phyloP scores from a whole-genome alignment of 2,888 invertebrate species.

The Calameuta filiformis region DNA sequence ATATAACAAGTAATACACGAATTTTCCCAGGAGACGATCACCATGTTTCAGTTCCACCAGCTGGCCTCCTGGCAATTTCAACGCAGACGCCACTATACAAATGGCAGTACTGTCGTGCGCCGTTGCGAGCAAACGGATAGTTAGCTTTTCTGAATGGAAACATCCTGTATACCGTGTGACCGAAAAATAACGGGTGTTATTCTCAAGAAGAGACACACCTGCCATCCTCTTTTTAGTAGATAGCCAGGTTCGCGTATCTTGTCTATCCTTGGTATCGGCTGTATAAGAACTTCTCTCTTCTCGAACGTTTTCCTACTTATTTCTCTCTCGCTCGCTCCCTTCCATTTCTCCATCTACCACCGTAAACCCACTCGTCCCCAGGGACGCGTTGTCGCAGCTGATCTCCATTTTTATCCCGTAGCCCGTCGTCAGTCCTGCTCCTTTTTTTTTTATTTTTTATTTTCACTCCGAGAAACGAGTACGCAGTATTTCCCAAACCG shows the following conservation, averaged over 20 bases:
- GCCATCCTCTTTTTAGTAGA: background rate
- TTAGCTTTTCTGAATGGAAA: background rate
- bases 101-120: background rate
- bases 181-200: background rate
- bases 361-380: background rate
- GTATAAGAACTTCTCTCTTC: background rate
- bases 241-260: background rate
- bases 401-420: background rate
- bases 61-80: background rate
- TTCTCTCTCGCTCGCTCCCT: slow-evolving; percentile 8
- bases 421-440: background rate
- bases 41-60: background rate
- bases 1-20: background rate
- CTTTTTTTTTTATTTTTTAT: background rate
- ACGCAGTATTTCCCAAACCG: background rate
- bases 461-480: background rate
- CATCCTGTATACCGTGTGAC: background rate
- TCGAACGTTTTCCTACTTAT: slow-evolving; percentile 17
- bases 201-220: background rate
- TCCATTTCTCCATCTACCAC: slow-evolving; percentile 17
- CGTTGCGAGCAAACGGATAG: background rate
- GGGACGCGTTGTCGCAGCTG: background rate
- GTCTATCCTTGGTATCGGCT: background rate
- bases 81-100: background rate
- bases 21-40: background rate